Conservation (phyloP, 1,140 invertebrate genomes). For the Aphelinus atriplicis region DNA sequence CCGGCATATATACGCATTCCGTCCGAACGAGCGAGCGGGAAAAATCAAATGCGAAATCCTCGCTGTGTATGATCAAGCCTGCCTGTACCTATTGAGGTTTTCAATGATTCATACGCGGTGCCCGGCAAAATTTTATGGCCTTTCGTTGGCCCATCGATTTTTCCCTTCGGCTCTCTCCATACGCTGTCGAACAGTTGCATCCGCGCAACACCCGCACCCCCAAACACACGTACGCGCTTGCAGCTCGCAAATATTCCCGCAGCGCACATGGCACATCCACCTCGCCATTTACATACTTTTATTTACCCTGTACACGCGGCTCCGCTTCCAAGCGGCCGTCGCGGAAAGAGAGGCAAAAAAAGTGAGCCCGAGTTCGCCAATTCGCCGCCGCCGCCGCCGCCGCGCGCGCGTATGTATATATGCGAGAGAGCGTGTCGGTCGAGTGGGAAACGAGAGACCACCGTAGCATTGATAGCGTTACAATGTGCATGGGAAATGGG, state of each 20-base stretch:
- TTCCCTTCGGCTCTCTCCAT: background rate
- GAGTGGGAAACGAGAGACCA: background rate
- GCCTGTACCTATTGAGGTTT: background rate
- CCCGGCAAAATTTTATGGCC: background rate
- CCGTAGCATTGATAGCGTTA: background rate
- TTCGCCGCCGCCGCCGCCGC: background rate
- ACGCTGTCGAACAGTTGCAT: too few relatives aligned
- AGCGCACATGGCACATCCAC: background rate
- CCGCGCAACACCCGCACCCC: background rate
- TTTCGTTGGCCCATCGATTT: background rate
- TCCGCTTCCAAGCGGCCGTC: background rate
- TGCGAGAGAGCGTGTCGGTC: slow-evolving; percentile 1
- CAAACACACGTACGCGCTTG: background rate
- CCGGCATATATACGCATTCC: too few relatives aligned
- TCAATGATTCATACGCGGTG: background rate
- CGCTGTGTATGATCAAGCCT: too few relatives aligned
- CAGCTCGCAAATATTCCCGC: background rate
- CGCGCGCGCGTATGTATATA: too few relatives aligned
- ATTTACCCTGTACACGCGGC: slow-evolving; percentile 11
- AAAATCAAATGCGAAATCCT: too few relatives aligned
- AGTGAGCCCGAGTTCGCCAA: slow-evolving; percentile 15
- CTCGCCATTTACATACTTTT: slow-evolving; percentile 22
- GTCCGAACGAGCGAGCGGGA: too few relatives aligned
- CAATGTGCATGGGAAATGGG: background rate
- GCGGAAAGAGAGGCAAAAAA: slow-evolving; percentile 5